Evolutionary conservation across 2,797 vertebrate genomes (phyloP), one percentile per base, ranked within the genome.

Genomic region (Onychomys torridus): DNA sequence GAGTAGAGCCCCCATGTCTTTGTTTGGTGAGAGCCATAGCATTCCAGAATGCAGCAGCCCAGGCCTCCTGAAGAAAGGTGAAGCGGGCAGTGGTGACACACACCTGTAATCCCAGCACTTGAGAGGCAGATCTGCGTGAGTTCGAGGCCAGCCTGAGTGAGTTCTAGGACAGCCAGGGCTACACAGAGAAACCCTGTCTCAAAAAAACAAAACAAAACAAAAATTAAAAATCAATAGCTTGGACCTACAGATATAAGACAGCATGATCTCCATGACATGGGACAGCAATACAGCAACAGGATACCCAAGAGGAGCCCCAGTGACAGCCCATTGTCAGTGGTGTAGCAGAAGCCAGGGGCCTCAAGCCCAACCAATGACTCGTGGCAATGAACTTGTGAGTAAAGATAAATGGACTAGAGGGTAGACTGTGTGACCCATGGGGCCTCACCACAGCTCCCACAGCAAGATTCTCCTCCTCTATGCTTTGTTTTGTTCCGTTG

Each of bases 131-230:
- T 73, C 19, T 73, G 69, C 12, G 13, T 73, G 37, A 73, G 21
- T 73, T 73, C 2, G 9, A 40, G 37, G 37, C 21, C n/a, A 40
- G n/a, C 37, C 21, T 25, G n/a, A 40, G 21, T 12, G 37, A 69
- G 34, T 69, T 69, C 67, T 69, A n/a, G 65, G 32, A 69, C 6
- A 69, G 34, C 14, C 67, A 69, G 67, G 34, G 67, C 67, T n/a
- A 69, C 67, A n/a, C 16, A 69, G 67, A n/a, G 34, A 67, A 67
- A 34, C 32, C 65, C 65, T 67, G 34, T 69, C 67, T 69, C 67
- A 34, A 67, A 34, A 3, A 0, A 5, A 2, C 13, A 14, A 6
- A 67, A 65, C 2, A 25, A 61, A 0, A 61, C n/a, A 61, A 10
- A 34, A 67, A 32, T 69, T 69, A n/a, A 16, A n/a, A n/a, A n/a